Evolutionary conservation across 2,113 vertebrate genomes (phyloP).

Genomic region (Helogale parvula): DNA sequence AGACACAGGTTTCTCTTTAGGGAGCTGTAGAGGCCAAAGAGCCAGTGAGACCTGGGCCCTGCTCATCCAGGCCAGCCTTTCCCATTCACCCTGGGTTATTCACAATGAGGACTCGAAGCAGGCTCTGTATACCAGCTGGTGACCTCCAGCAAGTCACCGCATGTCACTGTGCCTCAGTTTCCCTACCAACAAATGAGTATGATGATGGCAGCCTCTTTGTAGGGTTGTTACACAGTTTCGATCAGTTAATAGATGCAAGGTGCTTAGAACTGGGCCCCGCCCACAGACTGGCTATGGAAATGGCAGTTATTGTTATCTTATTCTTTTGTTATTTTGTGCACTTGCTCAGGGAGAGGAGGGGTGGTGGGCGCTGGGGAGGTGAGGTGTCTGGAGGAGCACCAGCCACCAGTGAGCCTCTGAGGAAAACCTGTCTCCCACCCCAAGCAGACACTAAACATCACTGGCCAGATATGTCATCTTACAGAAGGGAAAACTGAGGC

Average conservation of each 20-base stretch:
- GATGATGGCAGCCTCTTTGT: not conserved
- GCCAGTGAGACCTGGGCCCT: not conserved
- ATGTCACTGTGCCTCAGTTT: not conserved
- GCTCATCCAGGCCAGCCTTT: not conserved
- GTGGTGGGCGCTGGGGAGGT: not conserved
- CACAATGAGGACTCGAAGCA: not conserved
- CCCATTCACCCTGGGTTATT: not conserved
- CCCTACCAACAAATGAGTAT: not conserved
- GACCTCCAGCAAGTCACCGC: not conserved
- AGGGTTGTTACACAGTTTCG: not conserved
- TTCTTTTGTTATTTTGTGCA: not conserved
- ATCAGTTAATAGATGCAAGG: not conserved
- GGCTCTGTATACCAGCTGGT: not conserved
- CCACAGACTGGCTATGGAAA: not conserved
- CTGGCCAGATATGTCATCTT: too few relatives aligned
- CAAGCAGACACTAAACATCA: not conserved
- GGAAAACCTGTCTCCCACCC: not conserved
- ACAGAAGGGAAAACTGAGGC: not conserved
- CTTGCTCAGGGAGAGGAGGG: not conserved
- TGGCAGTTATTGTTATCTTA: not conserved
- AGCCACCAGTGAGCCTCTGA: not conserved
- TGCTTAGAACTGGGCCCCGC: not conserved
- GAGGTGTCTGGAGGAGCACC: not conserved
- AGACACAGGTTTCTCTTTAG: not conserved
- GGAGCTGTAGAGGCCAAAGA: not conserved